Conservation (phyloP, 2,113 vertebrate species). For the Hippocampus mohnikei region DNA sequence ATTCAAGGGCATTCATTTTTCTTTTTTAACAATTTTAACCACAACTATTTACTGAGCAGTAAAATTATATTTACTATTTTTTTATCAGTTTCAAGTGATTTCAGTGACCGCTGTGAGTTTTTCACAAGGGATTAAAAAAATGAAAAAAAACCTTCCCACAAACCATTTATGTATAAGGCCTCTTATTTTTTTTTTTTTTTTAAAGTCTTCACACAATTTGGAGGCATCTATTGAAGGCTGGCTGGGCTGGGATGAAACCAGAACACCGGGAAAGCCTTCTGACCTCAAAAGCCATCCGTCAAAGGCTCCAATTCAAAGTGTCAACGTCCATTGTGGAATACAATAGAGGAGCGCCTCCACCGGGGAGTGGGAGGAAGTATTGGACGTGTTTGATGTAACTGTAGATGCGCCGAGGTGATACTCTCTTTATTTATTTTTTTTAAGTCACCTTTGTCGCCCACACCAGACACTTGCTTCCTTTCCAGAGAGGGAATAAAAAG, state of each 20-base stretch:
- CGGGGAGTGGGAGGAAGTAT: conserved; percentile 73
- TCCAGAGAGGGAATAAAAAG: background rate
- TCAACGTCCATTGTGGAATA: conserved; percentile 66
- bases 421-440: conserved; percentile 60
- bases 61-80: too few relatives aligned
- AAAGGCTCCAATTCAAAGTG: conserved; percentile 69
- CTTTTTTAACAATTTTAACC: too few relatives aligned
- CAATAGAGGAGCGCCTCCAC: conserved; percentile 64
- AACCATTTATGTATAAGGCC: conserved; percentile 33
- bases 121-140: background rate
- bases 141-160: background rate
- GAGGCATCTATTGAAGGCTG: conserved; percentile 51
- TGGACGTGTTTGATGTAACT: conserved; percentile 72
- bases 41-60: too few relatives aligned
- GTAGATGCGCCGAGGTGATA: conserved; percentile 63
- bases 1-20: too few relatives aligned
- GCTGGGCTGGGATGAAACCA: conserved; percentile 63
- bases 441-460: conserved; percentile 59
- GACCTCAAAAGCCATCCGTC: conserved; percentile 73
- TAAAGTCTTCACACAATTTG: conserved; percentile 42
- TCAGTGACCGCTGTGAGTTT: background rate
- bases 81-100: too few relatives aligned
- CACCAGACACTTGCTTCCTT: conserved; percentile 39
- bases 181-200: conserved; percentile 1
- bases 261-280: conserved; percentile 64